Evolutionary conservation across 1,140 invertebrate genomes (phyloP), one percentile per base, ranked within the genome.

Genomic region (Bombus superbus): DNA sequence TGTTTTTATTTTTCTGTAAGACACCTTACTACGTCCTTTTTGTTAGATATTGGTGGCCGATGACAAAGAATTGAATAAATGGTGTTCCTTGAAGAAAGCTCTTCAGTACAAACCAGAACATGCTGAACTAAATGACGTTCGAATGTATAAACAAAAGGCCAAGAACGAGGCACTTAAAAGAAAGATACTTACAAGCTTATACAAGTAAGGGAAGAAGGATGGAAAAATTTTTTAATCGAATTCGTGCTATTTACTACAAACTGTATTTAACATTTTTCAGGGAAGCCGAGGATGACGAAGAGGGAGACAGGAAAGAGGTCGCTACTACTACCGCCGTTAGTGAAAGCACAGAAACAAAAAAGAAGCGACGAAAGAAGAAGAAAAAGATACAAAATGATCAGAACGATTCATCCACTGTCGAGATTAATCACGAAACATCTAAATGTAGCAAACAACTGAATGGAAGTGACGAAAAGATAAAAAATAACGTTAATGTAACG

Each of bases 61-160:
- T 93, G 98, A 99, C 92, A 97, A 97, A 91, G 99, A 99, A 95
- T 95, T 99, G 9, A 99, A 99, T 92, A 96, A 97, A 88, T 99
- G 99, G 99, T 98, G 97, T 92, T 98, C 98, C 1, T 94, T 99
- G 6, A 99, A 98, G 94, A 99, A 98, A 95, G 97, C 98, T 18
- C 96, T 97, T n/a, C 97, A 98, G 92, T 96, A 97, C 89, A 96
- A 98, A 71, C 96, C 97, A 0, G 97, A 98, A 22, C 95, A 98
- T 79, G 96, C 97, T 53, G 99, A 99, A 95, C 96, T 96, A 86
- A 97, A 97, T 82, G 98, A 99, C 88, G 96, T 97, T 47, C 96
- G 97, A 85, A 96, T 96, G 2, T 99, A 97, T 93, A 94, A 96
- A 83, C 96, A 97, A 81, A 98, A 98, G 94, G 96, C 97, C 0